These are phyloP conservation scores for Pampus argenteus DNA, from an alignment of 2,797 vertebrate genomes.

Conservation along the genomic window DNA sequence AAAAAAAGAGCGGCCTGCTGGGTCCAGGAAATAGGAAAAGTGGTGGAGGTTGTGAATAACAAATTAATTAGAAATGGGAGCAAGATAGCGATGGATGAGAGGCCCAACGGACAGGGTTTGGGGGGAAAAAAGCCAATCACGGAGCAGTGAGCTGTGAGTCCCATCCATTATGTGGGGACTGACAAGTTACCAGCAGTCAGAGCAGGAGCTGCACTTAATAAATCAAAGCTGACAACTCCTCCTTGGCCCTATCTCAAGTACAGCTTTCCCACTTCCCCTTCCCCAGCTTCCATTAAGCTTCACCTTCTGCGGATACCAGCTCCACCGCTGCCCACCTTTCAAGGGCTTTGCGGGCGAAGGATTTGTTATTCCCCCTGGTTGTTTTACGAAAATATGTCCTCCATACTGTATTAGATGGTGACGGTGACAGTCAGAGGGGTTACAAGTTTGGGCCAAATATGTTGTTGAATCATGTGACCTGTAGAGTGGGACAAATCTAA, in stretches of 20 bases:
- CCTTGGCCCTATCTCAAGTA: conserved; percentile 90
- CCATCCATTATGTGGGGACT: conserved; percentile 90
- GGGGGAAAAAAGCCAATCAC: conserved; percentile 84
- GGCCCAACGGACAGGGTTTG: conserved; percentile 72
- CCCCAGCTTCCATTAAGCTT: conserved; percentile 80
- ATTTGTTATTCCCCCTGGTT: conserved; percentile 59
- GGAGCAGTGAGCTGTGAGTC: conserved; percentile 88
- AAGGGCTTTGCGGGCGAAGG: conserved; percentile 55
- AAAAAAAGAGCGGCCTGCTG: conserved; percentile 50
- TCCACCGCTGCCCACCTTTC: conserved; percentile 61
- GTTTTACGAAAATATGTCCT: conserved; percentile 62
- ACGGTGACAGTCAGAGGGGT: conserved; percentile 17
- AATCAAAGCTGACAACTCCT: conserved; percentile 96
- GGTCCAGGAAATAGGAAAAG: conserved; percentile 71
- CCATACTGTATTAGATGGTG: conserved; percentile 34
- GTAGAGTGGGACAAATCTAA: conserved; percentile 4
- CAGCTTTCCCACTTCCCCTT: conserved; percentile 83
- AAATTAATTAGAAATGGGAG: conserved; percentile 88
- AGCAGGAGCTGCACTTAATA: conserved; percentile 91
- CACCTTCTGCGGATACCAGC: conserved; percentile 70
- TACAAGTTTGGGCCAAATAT: conserved; percentile 11
- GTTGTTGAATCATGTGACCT: conserved; percentile 23
- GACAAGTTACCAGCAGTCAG: conserved; percentile 90
- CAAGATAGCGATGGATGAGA: conserved; percentile 76
- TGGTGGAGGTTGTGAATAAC: conserved; percentile 81